Base-by-base conservation (phyloP, 2,797 vertebrate species). In the Sitta carolinensis region DNA sequence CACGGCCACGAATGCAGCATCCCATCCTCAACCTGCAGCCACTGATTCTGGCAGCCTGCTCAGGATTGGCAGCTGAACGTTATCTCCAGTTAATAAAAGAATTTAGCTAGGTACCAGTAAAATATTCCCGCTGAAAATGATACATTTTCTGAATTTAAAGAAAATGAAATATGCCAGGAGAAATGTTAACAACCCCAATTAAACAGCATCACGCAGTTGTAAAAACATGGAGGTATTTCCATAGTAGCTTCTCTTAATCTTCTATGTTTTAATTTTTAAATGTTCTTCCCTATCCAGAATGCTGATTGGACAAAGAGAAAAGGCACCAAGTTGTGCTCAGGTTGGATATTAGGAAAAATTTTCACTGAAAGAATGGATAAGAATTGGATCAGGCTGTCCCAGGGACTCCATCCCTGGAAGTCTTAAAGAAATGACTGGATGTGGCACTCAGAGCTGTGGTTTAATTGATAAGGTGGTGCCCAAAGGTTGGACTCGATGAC, bases 21-120 rank as follows among this genome's bases (percentile, higher is more conserved):
- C 32, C 63, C 14, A 40, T n/a, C 84, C 47, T 30, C 93, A 92
- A 81, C 82, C 63, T 96, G 89, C 32, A 88, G 83, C 77, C 73
- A 57, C 48, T 84, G 22, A 87, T 83, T 77, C 40, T 47, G 87
- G 75, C 64, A 74, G 72, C 8, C 0, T 74, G 61, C 23, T 72
- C 67, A 43, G 40, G 48, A 50, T 36, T 88, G 86, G 63, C 47
- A 69, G 21, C 7, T 9, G 30, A 57, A 36, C 48, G 17, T 27
- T 48, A 8, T 5, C 40, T 10, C 36, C 20, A 3, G 47, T 36
- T 69, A 66, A 58, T 19, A 59, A 58, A 68, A 67, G 57, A 62
- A 55, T 34, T 51, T 30, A 32, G 77, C 30, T 45, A n/a, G 38
- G 40, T 58, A 55, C 18, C 30, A 13, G 8, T 62, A 18, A 83